phyloP scores from a whole-genome alignment of 2,113 vertebrate species.

The Dascyllus trimaculatus region DNA sequence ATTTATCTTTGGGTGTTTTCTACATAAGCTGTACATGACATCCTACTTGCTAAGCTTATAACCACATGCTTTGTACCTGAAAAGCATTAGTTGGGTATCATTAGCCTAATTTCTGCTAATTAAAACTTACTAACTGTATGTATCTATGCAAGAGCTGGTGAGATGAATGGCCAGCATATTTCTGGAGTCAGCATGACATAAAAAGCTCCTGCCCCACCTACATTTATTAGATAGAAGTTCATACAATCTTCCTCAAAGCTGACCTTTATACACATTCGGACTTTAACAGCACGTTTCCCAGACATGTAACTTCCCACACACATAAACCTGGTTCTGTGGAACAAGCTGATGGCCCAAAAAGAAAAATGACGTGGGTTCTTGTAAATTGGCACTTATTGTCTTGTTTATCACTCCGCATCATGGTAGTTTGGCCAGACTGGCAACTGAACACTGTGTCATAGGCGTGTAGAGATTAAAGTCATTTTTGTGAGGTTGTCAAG shows the following conservation, averaged over 20 bases:
- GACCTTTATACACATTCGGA: conserved; percentile 31
- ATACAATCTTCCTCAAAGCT: conserved; percentile 4
- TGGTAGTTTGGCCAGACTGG: not conserved
- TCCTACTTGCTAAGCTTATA: not conserved
- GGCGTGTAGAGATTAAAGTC: not conserved
- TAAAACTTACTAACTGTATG: conserved; percentile 3
- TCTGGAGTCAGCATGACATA: conserved; percentile 35
- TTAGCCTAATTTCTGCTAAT: not conserved
- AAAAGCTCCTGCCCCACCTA: conserved; percentile 18
- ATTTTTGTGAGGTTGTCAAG: conserved; percentile 34
- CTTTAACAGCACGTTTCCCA: not conserved
- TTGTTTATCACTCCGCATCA: not conserved
- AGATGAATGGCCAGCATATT: conserved; percentile 12
- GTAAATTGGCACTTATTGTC: not conserved
- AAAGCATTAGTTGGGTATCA: conserved; percentile 5
- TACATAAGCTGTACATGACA: not conserved
- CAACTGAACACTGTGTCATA: not conserved
- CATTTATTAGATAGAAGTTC: conserved; percentile 28
- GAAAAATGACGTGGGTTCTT: not conserved
- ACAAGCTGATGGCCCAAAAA: not conserved
- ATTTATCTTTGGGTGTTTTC: not conserved
- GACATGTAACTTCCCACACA: not conserved
- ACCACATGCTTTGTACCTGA: not conserved
- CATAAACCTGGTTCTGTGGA: not conserved
- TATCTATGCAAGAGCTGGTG: not conserved